These are phyloP conservation scores for Melieria omissa DNA, from an alignment of 2,888 invertebrate species.

Conservation along the genomic window DNA sequence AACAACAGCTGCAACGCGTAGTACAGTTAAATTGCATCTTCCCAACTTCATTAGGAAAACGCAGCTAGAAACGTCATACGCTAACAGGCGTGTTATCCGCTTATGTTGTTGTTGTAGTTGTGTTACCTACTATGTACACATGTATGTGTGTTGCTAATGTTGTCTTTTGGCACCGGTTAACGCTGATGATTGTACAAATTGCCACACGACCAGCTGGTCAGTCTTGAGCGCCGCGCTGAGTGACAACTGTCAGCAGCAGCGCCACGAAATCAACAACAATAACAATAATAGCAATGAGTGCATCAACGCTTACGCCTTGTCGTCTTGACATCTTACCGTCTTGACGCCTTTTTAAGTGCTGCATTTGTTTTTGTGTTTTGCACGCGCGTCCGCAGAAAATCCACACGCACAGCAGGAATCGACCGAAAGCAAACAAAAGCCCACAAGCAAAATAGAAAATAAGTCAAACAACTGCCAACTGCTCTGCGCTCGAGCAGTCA, in stretches of 20 bases:
- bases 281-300: no score
- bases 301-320: no score
- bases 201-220: neutral
- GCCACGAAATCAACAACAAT: no score
- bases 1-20: slow-evolving; percentile 10
- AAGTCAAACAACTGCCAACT: no score
- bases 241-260: neutral
- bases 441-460: no score
- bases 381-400: no score
- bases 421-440: no score
- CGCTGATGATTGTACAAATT: neutral
- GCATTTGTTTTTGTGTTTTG: no score
- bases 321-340: no score
- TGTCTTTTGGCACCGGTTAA: slow-evolving; percentile 2
- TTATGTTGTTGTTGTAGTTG: neutral
- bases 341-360: no score
- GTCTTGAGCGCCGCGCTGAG: neutral
- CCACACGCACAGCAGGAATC: no score
- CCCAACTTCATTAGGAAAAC: slow-evolving; percentile 25
- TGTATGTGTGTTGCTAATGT: neutral
- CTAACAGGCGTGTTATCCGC: slow-evolving; percentile 10
- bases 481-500: no score
- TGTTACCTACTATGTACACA: neutral
- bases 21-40: slow-evolving; percentile 24
- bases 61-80: slow-evolving; percentile 19